Evolutionary conservation across 1,140 invertebrate genomes (phyloP).

Genomic region (Drosophila azteca): DNA sequence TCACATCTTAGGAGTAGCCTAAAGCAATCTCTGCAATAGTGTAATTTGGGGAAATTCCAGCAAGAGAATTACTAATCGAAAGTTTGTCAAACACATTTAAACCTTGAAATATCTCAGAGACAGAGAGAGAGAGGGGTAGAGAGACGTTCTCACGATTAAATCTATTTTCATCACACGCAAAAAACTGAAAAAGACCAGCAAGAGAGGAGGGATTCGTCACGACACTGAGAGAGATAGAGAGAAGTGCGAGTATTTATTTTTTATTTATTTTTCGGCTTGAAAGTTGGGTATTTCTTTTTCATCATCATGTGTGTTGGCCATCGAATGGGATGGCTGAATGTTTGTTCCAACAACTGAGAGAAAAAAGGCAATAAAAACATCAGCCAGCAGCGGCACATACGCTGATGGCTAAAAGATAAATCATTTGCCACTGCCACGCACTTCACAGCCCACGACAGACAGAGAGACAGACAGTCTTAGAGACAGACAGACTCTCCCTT

Average conservation of each 20-base stretch:
- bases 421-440: conserved; percentile 28
- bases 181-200: background rate
- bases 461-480: too few species aligned
- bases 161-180: conserved; percentile 48
- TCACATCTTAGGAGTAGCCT: too few species aligned
- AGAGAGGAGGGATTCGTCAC: conserved; percentile 19
- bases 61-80: background rate
- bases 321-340: conserved; percentile 26
- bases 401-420: conserved; percentile 38
- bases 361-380: too few species aligned
- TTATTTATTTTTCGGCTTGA: conserved; percentile 27
- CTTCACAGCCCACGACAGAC: conserved; percentile 5
- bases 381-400: background rate
- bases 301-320: conserved; percentile 8
- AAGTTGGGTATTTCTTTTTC: conserved; percentile 31
- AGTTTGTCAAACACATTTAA: conserved; percentile 35
- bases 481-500: background rate
- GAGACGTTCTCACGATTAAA: conserved; percentile 14
- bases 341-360: background rate
- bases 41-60: too few species aligned
- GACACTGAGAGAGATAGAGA: conserved; percentile 4
- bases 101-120: conserved; percentile 49
- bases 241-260: conserved; percentile 8
- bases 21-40: too few species aligned
- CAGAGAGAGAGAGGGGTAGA: background rate